These are phyloP conservation scores for Phasia obesa DNA, from an alignment of 2,888 invertebrate genomes.

Conservation along the genomic window DNA sequence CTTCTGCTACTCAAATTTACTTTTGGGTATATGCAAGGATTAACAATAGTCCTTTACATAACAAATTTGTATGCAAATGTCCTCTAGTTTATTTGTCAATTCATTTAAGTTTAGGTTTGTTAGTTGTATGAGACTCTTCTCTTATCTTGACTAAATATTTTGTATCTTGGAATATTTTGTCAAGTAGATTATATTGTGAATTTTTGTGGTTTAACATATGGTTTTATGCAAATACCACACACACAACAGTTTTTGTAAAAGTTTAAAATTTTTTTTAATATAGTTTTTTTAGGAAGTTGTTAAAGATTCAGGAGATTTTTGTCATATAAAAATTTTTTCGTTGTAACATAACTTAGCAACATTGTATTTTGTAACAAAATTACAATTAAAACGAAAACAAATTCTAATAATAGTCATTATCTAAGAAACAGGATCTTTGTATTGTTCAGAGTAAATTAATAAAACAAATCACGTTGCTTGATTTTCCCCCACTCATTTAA, in stretches of 20 bases:
- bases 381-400: neutral
- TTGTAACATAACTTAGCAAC: neutral
- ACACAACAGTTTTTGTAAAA: neutral
- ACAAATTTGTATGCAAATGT: constrained; percentile 60
- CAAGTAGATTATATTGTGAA: constrained; percentile 62
- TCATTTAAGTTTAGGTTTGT: constrained; percentile 54
- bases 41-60: constrained; percentile 37
- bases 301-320: neutral
- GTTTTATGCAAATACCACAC: constrained; percentile 49
- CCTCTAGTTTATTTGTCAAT: constrained; percentile 68
- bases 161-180: constrained; percentile 50
- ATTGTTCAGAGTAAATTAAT: constrained; percentile 19
- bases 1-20: neutral
- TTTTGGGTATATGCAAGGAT: neutral
- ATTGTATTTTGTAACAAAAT: neutral
- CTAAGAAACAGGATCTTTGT: constrained; percentile 61
- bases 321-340: neutral
- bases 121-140: neutral
- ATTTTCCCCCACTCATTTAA: constrained; percentile 57
- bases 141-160: constrained; percentile 65
- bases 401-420: constrained; percentile 41
- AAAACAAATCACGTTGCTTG: constrained; percentile 51
- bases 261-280: neutral
- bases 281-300: too few relatives aligned
- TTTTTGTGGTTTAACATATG: constrained; percentile 54